Evolutionary conservation across 2,888 invertebrate genomes (phyloP), one percentile per base, ranked within the genome.

Genomic region (Eilema sororculum): DNA sequence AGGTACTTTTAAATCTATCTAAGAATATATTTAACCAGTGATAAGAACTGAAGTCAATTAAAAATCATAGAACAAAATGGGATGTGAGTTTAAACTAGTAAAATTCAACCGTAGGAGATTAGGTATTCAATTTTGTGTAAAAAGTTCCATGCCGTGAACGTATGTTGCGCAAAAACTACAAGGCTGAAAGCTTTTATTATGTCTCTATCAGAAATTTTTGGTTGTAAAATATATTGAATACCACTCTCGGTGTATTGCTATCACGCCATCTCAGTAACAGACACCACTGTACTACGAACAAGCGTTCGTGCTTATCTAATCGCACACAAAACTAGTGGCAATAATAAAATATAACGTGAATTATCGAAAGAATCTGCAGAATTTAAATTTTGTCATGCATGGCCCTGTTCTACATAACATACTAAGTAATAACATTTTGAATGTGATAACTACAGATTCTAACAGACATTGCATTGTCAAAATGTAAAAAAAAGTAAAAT

Each of bases 181-280:
- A 87, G 88, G 89, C 78, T 82, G 79, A n/a, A 69, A 9, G 78
- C 86, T 87, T 86, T 87, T 84, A 74, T 69, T 25, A 67, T 61
- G 74, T 78, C 79, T 71, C 79, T 86, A 81, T 83, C 81, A 75
- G 74, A 81, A 75, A 77, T 83, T 73, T 76, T 82, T 88, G 87
- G 87, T 87, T 87, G 81, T 65, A 30, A 25, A 25, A 68, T 71
- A 80, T 41, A 84, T 84, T 81, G 80, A 72, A 74, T 72, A 69
- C 67, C 57, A 56, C 67, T 41, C 60, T 71, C 72, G 41, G 56
- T 58, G 68, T 69, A 64, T 65, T 56, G 46, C 46, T 72, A 83
- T 80, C 70, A 59, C 75, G 71, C 70, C 67, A 76, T 79, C 71
- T 78, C 77, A 60, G 65, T 69, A 30, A 75, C 74, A 22, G 30